These are phyloP conservation scores for Pristiophorus japonicus DNA, from an alignment of 2,113 vertebrate species.

Conservation along the genomic window DNA sequence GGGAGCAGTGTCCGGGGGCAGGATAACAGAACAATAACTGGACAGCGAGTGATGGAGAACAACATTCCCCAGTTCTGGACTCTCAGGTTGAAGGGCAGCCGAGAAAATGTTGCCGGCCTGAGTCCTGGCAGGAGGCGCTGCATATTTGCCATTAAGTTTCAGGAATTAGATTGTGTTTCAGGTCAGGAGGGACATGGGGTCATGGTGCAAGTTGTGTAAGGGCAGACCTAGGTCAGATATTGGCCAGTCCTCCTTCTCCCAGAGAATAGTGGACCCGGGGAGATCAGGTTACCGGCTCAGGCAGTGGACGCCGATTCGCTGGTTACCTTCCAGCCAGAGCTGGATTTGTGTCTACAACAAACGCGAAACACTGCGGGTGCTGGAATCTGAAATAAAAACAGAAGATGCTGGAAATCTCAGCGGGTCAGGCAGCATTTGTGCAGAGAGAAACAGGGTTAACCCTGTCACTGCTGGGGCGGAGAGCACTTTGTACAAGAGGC, in stretches of 20 bases:
- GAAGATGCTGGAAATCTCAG: too few species aligned
- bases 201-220: background rate
- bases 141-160: background rate
- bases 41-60: background rate
- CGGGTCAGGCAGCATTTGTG: too few species aligned
- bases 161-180: background rate
- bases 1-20: too few species aligned
- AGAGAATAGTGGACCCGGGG: background rate
- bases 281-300: background rate
- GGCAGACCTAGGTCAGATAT: background rate
- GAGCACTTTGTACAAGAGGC: background rate
- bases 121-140: background rate
- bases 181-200: background rate
- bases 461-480: background rate
- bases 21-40: background rate
- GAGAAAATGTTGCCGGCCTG: background rate
- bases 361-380: too few species aligned
- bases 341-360: too few species aligned
- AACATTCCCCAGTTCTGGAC: background rate
- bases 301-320: background rate
- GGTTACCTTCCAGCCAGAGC: background rate
- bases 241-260: background rate
- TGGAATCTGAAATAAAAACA: too few species aligned
- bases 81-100: background rate
- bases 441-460: too few species aligned